Percentiles rank a stretch among this genome's conserved stretches.
phyloP scores from a whole-genome alignment of 2,888 invertebrate genomes.

The Punctoribates punctum region DNA sequence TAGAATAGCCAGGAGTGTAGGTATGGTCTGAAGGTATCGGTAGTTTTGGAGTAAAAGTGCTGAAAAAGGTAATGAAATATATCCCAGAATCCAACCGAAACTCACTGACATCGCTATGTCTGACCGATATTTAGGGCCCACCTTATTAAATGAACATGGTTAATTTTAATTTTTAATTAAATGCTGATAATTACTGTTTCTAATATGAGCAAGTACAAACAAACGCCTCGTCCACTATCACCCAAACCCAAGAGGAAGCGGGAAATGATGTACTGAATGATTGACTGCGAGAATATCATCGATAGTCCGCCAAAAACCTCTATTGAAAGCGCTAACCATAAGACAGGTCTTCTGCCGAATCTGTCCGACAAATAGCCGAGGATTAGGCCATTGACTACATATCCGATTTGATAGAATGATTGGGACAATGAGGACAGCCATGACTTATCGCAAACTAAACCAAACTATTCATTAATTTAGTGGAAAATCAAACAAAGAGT shows the following conservation, averaged over 20 bases:
- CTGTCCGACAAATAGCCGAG: slow-evolving; percentile 37
- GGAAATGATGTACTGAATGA: slow-evolving; percentile 8
- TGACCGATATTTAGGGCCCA: slow-evolving; percentile 34
- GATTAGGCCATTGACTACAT: slow-evolving; percentile 32
- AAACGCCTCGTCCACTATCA: slow-evolving; percentile 38
- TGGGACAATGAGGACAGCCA: slow-evolving; percentile 41
- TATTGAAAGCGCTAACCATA: slow-evolving; percentile 19
- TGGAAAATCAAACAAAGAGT: background rate
- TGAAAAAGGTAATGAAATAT: slow-evolving; percentile 30
- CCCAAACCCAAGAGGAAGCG: slow-evolving; percentile 37
- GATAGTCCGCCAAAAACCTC: slow-evolving; percentile 36
- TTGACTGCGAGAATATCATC: slow-evolving; percentile 32
- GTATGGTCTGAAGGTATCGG: slow-evolving; percentile 8
- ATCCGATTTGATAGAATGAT: slow-evolving; percentile 39
- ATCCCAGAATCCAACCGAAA: slow-evolving; percentile 41
- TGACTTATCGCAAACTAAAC: slow-evolving; percentile 27
- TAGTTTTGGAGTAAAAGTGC: slow-evolving; percentile 25
- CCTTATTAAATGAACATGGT: background rate
- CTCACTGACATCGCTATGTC: slow-evolving; percentile 14
- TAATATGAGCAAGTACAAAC: slow-evolving; percentile 35
- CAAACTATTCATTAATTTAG: slow-evolving; percentile 35
- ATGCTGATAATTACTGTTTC: slow-evolving; percentile 29
- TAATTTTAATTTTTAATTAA: background rate
- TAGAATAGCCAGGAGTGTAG: background rate
- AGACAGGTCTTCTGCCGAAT: slow-evolving; percentile 24